phyloP scores from a whole-genome alignment of 1,140 invertebrate species.

The Sitobion miscanthi region DNA sequence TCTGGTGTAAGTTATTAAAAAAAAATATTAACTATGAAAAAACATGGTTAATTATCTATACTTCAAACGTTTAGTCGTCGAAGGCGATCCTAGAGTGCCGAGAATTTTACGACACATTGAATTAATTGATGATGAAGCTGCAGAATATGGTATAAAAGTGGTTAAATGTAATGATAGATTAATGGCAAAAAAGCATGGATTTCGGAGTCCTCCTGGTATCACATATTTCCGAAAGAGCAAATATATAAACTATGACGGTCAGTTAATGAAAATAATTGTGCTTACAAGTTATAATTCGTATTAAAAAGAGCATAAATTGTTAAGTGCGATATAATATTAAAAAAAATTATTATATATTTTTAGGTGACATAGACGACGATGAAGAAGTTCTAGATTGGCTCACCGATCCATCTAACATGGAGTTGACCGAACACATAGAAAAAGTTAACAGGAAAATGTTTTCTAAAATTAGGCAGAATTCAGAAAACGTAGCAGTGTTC shows the following conservation, averaged over 20 bases:
- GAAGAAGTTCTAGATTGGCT: constrained; percentile 94
- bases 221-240: constrained; percentile 92
- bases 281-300: background rate
- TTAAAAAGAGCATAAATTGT: background rate
- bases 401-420: constrained; percentile 93
- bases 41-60: background rate
- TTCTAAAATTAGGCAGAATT: constrained; percentile 85
- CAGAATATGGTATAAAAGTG: constrained; percentile 90
- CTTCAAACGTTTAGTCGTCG: constrained; percentile 71
- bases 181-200: constrained; percentile 95
- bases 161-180: constrained; percentile 87
- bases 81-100: constrained; percentile 80
- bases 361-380: constrained; percentile 86
- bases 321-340: background rate
- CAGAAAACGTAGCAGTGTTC: constrained; percentile 92
- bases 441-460: constrained; percentile 93
- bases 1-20: constrained; percentile 81
- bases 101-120: constrained; percentile 83
- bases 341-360: constrained; percentile 40
- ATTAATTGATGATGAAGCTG: constrained; percentile 88
- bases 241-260: constrained; percentile 87
- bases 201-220: constrained; percentile 84
- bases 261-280: constrained; percentile 28
- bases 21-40: background rate
- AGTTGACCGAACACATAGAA: constrained; percentile 91